These are phyloP conservation scores for Machimus atricapillus DNA, from an alignment of 2,888 invertebrate species.

Conservation along the genomic window DNA sequence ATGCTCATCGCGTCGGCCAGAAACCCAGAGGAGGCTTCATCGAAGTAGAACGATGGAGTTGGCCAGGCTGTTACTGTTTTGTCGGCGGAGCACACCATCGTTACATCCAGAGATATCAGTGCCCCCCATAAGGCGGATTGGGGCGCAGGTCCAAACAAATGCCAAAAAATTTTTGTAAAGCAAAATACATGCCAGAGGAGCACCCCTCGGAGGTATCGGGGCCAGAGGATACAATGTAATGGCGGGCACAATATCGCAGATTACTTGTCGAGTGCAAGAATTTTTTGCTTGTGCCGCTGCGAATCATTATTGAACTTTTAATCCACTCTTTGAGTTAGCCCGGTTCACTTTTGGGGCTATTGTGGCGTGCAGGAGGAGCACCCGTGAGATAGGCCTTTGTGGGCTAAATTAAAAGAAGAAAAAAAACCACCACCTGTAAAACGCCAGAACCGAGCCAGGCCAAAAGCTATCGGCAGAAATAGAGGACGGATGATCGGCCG, in stretches of 20 bases:
- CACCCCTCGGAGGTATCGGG: neutral
- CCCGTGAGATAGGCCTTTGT: neutral
- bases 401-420: neutral
- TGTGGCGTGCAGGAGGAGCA: neutral
- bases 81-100: neutral
- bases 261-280: neutral
- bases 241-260: slow-evolving; percentile 4
- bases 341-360: neutral
- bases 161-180: slow-evolving; percentile 42
- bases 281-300: neutral
- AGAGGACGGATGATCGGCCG: neutral
- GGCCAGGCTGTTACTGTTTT: neutral
- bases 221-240: neutral
- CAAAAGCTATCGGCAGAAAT: neutral
- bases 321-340: slow-evolving; percentile 21
- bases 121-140: neutral
- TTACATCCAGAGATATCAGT: neutral
- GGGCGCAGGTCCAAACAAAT: slow-evolving; percentile 43
- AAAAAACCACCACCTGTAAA: slow-evolving; percentile 12
- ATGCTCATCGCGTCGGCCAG: neutral
- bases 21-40: neutral
- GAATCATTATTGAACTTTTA: slow-evolving; percentile 20
- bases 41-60: slow-evolving; percentile 5
- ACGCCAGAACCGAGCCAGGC: neutral
- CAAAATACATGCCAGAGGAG: neutral